These are phyloP conservation scores for Dysmachus trigonus DNA, from an alignment of 2,888 invertebrate genomes.

Conservation along the genomic window DNA sequence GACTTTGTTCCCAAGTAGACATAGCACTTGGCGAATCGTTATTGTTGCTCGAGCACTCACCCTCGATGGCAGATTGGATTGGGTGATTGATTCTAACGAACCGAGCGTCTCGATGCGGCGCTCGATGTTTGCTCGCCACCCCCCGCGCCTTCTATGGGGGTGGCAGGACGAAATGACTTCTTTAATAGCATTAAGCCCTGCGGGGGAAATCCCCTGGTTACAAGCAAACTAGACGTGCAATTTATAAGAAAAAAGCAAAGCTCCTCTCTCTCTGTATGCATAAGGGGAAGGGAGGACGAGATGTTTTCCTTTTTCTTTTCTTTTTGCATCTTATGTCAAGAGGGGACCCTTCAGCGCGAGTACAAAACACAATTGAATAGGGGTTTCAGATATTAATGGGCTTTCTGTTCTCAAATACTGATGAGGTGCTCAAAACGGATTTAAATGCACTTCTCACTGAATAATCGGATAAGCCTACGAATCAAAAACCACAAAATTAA, in stretches of 20 bases:
- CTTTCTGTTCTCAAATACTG: neutral
- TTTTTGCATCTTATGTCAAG: neutral
- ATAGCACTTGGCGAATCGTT: neutral
- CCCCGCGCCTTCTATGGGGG: neutral
- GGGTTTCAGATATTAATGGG: neutral
- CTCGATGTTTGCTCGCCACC: neutral
- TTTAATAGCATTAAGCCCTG: neutral
- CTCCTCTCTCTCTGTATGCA: neutral
- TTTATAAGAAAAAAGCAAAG: neutral
- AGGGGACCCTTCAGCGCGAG: neutral
- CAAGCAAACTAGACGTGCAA: neutral
- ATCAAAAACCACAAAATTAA: neutral
- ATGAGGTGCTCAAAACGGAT: neutral
- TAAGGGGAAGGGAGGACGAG: neutral
- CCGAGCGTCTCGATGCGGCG: neutral
- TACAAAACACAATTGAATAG: neutral
- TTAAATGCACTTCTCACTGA: neutral
- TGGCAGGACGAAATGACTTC: neutral
- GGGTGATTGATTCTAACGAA: neutral
- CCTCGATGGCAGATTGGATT: neutral
- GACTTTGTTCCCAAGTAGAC: neutral
- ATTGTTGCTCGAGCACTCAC: neutral
- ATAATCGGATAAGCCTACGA: neutral
- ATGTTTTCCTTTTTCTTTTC: neutral
- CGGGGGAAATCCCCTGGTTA: neutral